Evolutionary conservation across 2,888 invertebrate species (phyloP), one percentile per base, ranked within the genome.

Genomic region (Lumbricus terrestris): DNA sequence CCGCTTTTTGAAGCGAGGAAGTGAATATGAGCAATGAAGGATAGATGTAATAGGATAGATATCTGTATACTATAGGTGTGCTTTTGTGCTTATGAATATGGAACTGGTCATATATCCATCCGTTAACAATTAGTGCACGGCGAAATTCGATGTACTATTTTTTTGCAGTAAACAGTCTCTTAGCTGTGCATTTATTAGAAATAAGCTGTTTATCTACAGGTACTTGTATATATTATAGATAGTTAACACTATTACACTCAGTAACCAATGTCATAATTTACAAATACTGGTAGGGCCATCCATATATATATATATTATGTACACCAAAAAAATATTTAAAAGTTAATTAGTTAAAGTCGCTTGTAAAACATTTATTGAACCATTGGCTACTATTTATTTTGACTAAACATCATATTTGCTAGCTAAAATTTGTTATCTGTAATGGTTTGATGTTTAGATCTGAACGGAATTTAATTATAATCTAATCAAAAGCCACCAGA

Each of bases 101-200:
- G 69, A 69, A 69, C n/a, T 69, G 69, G n/a, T 69, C 69, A 69
- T n/a, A 69, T 69, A 69, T 69, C 47, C 47, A 47, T 47, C 47
- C 47, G 3, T 47, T 29, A 69, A 69, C n/a, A 69, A 69, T n/a
- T 69, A 69, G 29, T 29, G 29, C n/a, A n/a, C n/a, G 69, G 69
- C n/a, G n/a, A n/a, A 69, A 69, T n/a, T 69, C n/a, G 8, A n/a
- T 69, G n/a, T 69, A 69, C 69, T n/a, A 69, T 69, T 69, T 69
- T 69, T n/a, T n/a, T n/a, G 69, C n/a, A n/a, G 69, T 69, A 69
- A 69, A n/a, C 29, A 29, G n/a, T 69, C 69, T 69, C 69, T 69
- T 69, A n/a, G 69, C 69, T 69, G 69, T 69, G 69, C 69, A 69
- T 69, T 69, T 69, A n/a, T 69, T 69, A 69, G 69, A 69, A 69